These are phyloP conservation scores for Adela reaumurella DNA, from an alignment of 2,888 invertebrate species.

Conservation along the genomic window DNA sequence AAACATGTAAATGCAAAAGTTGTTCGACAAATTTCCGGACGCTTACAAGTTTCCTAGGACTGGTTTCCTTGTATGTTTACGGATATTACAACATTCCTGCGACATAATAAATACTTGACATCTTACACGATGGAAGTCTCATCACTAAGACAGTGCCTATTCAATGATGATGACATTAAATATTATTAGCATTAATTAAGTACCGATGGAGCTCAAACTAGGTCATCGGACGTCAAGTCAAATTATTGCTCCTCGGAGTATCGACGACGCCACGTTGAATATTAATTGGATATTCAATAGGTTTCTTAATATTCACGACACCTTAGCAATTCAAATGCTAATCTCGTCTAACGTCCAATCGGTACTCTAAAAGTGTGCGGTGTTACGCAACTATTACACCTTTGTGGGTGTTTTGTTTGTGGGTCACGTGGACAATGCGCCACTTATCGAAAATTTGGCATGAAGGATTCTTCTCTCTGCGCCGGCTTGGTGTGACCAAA, in stretches of 20 bases:
- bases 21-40: no score
- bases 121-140: no score
- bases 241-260: not conserved
- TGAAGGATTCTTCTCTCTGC: not conserved
- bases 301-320: not conserved
- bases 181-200: no score
- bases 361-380: not conserved
- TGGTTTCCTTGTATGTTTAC: no score
- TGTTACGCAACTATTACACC: not conserved
- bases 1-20: no score
- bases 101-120: no score
- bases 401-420: not conserved
- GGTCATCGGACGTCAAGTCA: not conserved
- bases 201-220: not conserved
- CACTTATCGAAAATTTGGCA: not conserved
- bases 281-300: not conserved
- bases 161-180: no score
- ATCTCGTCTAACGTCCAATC: constrained; percentile 8
- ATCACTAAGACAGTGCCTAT: no score
- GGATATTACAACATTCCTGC: no score
- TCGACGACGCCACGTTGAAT: not conserved
- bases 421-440: not conserved
- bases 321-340: constrained; percentile 20
- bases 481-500: no score
- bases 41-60: no score